Evolutionary conservation across 2,113 vertebrate species (phyloP).

Genomic region (Siniperca knerii): DNA sequence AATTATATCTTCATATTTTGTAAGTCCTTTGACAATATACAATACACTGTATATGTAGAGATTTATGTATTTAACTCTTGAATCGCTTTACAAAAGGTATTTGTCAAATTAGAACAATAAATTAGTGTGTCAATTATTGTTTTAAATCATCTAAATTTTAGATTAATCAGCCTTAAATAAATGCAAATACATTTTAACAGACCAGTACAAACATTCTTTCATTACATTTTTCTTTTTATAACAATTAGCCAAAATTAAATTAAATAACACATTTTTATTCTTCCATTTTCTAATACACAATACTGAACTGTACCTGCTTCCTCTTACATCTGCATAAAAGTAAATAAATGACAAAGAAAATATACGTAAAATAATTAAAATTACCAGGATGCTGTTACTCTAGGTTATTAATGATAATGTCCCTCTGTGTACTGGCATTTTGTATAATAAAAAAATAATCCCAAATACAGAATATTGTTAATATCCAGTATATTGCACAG

Average conservation of each 20-base stretch:
- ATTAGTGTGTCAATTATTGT: not conserved
- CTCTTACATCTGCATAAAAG: not conserved
- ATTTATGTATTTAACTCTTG: not conserved
- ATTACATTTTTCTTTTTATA: not conserved
- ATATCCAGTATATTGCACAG: not conserved
- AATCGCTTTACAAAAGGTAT: not conserved
- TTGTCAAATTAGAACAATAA: not conserved
- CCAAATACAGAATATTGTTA: not conserved
- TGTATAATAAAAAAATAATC: not conserved
- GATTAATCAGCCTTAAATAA: not conserved
- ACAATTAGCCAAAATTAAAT: not conserved
- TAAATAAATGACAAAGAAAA: not conserved
- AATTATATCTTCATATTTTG: not conserved
- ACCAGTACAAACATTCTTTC: not conserved
- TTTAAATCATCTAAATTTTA: not conserved
- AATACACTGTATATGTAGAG: not conserved
- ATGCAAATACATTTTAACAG: not conserved
- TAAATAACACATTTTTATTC: not conserved
- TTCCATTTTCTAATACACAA: not conserved
- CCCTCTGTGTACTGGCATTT: not conserved
- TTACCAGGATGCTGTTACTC: not conserved
- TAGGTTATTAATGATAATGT: not conserved
- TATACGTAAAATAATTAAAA: not conserved
- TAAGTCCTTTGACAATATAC: not conserved
- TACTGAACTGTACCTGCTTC: not conserved